Conservation (phyloP, 2,797 vertebrate species). For the Brachyalestes nurse region DNA sequence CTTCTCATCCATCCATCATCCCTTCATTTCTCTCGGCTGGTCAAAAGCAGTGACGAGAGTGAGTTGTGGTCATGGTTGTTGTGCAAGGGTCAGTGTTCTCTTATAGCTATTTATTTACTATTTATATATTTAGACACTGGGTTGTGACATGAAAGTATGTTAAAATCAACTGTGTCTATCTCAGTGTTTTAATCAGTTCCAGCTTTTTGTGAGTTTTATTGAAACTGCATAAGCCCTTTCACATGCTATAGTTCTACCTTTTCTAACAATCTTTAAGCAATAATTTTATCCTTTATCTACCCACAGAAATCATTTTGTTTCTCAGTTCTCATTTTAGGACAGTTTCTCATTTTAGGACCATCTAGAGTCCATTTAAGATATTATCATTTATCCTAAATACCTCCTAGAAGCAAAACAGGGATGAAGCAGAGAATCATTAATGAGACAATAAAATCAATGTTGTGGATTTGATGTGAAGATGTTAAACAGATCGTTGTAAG, state of each 20-base stretch:
- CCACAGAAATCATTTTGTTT: neutral
- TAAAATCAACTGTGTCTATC: neutral
- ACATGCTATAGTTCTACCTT: neutral
- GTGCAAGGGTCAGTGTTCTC: neutral
- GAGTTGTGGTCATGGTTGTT: neutral
- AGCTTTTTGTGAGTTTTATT: neutral
- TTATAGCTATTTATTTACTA: neutral
- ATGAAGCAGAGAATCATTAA: neutral
- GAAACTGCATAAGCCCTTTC: no score
- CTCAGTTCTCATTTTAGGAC: neutral
- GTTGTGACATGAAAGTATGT: neutral
- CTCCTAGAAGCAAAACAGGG: neutral
- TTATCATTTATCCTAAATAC: neutral
- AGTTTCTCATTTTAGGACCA: neutral
- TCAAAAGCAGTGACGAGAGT: neutral
- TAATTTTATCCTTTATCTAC: neutral
- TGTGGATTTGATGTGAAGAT: neutral
- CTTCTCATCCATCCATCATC: neutral
- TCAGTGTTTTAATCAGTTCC: neutral
- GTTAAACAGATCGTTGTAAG: neutral
- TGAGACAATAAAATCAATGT: neutral
- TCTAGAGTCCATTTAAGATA: neutral
- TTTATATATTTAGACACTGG: neutral
- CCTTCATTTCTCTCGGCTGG: neutral
- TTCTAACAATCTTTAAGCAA: neutral